Base-by-base conservation (phyloP, 2,113 vertebrate species). In the Rhineura floridana region DNA sequence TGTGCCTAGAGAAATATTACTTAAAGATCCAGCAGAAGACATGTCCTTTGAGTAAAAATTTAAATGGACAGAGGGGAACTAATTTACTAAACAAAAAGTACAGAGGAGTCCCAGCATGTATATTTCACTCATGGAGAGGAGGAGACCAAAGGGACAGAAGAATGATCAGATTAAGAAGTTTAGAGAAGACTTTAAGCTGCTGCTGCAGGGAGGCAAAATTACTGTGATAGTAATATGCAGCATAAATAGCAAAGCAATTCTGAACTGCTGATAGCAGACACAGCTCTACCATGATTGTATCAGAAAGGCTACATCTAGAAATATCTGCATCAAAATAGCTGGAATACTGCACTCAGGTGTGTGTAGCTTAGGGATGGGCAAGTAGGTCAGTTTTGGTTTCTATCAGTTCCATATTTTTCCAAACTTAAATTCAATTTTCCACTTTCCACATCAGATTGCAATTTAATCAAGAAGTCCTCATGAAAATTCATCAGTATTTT, bases 61-160 rank as follows among this genome's bases (percentile, higher is more conserved):
- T 88, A 44, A 92, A 92, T 42, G 91, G 76, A 87, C 39, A 84
- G 89, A 91, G 19, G 6, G 23, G 84, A 90, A 85, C 4, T 84
- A 8, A 76, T 85, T 90, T 88, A 44, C 19, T 44, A 75, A 67
- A 77, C 46, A 88, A 83, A 13, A 33, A 84, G 7, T n/a, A 33
- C 52, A 81, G 86, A 78, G 62, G 63, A 59, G 3, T 88, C 36
- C 19, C 78, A 59, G 55, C 55, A 59, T 59, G 21, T 59, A 59
- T 59, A 59, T 59, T 21, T 59, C 63, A 48, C 50, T 76, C 84
- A 6, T 1, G 44, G 33, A 15, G 23, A 42, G 30, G 48, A 67
- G 36, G 19, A 72, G 81, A 79, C 28, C 30, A 21, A 5, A 6
- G 33, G n/a, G 23, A 4, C 8, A 25, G 48, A 42, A 52, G 65